These are phyloP conservation scores for Eospalax fontanierii DNA, from an alignment of 2,797 vertebrate genomes.

Conservation along the genomic window DNA sequence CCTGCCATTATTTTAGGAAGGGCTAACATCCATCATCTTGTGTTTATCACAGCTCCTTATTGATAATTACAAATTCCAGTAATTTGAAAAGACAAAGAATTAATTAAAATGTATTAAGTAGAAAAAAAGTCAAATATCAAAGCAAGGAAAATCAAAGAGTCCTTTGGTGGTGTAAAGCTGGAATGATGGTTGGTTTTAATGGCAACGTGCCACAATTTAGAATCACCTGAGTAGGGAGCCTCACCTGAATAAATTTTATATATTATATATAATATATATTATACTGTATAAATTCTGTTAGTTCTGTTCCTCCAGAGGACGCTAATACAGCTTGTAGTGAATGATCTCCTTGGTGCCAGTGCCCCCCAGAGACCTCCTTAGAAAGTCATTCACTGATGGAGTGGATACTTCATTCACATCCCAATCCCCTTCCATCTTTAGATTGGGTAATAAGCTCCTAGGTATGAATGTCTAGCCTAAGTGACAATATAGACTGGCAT, in stretches of 20 bases:
- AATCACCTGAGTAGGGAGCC: too few species aligned
- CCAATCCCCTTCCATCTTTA: too few species aligned
- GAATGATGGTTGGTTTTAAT: too few species aligned
- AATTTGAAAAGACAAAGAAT: constrained; percentile 39
- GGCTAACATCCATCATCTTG: background rate
- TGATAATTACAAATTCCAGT: background rate
- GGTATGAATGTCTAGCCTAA: background rate
- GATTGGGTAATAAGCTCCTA: background rate
- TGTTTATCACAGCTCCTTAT: constrained; percentile 52
- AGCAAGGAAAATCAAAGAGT: background rate
- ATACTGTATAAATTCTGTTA: too few species aligned
- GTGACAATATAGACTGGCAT: background rate
- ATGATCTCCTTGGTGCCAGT: background rate
- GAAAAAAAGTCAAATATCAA: constrained; percentile 14
- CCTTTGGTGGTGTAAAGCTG: background rate
- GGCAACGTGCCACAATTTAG: too few species aligned
- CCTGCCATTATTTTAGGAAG: constrained; percentile 38
- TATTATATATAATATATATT: too few species aligned
- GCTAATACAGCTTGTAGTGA: background rate
- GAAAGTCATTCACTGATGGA: background rate
- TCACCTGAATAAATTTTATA: too few species aligned
- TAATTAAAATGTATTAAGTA: background rate
- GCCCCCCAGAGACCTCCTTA: background rate
- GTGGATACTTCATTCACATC: background rate
- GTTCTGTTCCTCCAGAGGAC: too few species aligned